phyloP scores from a whole-genome alignment of 2,113 vertebrate genomes.

The Phyllostomus discolor region DNA sequence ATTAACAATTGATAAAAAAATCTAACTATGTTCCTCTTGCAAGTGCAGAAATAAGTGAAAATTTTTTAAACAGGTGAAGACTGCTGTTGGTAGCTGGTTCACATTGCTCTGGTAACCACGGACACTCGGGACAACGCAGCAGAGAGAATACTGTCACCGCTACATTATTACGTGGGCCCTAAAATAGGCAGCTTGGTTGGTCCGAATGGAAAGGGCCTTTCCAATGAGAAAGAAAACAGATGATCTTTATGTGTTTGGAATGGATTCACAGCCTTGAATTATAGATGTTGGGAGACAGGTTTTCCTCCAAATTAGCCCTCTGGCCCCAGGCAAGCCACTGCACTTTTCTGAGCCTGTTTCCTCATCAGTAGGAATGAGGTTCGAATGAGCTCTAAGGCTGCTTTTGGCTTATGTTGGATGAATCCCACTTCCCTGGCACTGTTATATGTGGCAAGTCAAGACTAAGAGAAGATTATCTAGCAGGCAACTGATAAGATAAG shows the following conservation, averaged over 20 bases:
- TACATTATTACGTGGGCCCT: background rate
- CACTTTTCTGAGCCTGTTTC: background rate
- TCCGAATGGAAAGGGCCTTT: background rate
- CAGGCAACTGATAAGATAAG: background rate
- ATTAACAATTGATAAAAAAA: slow-evolving; percentile 16
- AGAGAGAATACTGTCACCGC: background rate
- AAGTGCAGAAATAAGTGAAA: background rate
- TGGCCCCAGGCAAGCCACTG: background rate
- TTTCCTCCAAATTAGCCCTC: background rate
- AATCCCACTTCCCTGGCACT: background rate
- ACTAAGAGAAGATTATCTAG: background rate
- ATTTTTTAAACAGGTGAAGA: background rate
- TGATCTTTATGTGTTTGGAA: background rate
- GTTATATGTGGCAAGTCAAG: background rate
- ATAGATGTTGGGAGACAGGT: background rate
- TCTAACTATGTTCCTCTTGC: background rate
- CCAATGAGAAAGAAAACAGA: background rate
- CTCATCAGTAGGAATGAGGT: background rate
- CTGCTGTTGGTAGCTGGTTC: background rate
- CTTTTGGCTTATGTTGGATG: background rate
- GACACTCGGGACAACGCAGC: background rate
- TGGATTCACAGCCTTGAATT: background rate
- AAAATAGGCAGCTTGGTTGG: background rate
- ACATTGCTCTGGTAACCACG: background rate
- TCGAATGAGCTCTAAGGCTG: background rate